Conservation (phyloP, 2,113 vertebrate genomes). For the Varanus komodoensis region DNA sequence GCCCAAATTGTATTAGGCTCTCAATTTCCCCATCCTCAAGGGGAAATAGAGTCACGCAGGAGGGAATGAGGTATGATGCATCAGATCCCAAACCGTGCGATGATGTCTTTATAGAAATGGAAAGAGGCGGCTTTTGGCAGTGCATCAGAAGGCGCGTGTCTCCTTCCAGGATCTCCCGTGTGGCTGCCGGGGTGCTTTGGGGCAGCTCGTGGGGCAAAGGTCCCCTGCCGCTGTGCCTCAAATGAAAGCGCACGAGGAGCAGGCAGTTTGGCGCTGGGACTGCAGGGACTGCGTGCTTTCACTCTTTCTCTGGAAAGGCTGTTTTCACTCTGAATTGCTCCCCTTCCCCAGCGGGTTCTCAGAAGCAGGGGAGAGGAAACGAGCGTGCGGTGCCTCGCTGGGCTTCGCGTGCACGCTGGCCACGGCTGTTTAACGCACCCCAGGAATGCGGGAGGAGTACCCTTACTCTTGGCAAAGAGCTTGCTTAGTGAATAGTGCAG, state of each 20-base stretch:
- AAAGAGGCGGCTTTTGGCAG: neutral
- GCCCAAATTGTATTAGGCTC: neutral
- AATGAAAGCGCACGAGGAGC: neutral
- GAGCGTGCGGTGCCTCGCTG: neutral
- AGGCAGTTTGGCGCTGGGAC: neutral
- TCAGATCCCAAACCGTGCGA: neutral
- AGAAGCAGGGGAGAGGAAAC: neutral
- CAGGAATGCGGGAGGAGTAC: neutral
- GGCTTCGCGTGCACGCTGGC: no score
- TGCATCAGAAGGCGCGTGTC: neutral
- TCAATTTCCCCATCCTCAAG: conserved; percentile 13
- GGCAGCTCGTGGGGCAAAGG: neutral
- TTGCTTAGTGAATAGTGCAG: neutral
- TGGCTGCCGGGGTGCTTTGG: neutral
- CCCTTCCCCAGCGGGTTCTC: neutral
- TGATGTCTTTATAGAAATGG: neutral
- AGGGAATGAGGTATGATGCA: neutral
- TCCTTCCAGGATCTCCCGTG: neutral
- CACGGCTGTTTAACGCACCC: neutral
- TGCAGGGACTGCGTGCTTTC: neutral
- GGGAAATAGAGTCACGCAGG: conserved; percentile 17
- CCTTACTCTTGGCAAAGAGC: neutral
- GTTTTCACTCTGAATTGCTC: neutral
- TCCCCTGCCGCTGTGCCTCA: neutral
- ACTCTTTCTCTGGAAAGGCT: neutral